These are phyloP conservation scores for Eurystomus gularis DNA, from an alignment of 2,113 vertebrate species.

Conservation along the genomic window DNA sequence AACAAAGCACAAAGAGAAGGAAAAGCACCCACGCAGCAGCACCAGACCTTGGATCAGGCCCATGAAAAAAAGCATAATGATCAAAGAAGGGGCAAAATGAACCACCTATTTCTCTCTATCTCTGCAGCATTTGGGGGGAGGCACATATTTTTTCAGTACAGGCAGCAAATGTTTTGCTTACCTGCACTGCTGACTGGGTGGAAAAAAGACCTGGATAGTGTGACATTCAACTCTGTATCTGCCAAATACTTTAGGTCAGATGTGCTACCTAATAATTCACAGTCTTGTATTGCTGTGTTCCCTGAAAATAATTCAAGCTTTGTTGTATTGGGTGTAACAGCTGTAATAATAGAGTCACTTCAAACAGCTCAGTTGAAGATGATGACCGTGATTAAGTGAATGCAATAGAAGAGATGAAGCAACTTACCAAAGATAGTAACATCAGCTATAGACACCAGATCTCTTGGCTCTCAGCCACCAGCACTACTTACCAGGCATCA, in stretches of 20 bases:
- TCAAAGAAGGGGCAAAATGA: background rate
- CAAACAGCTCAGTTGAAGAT: conserved; percentile 30
- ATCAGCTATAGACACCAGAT: conserved; percentile 21
- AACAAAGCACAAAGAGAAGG: background rate
- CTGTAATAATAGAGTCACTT: conserved; percentile 45
- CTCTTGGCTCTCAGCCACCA: background rate
- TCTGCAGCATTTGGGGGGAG: background rate
- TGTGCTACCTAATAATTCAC: conserved; percentile 3
- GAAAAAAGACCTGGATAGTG: background rate
- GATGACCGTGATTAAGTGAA: conserved; percentile 31
- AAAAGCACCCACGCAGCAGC: background rate
- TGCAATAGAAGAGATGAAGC: background rate
- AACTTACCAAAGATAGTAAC: conserved; percentile 9
- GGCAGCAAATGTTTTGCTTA: background rate
- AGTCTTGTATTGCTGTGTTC: background rate
- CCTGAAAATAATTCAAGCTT: conserved; percentile 37
- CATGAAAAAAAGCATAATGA: background rate
- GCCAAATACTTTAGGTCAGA: background rate
- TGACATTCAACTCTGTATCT: background rate
- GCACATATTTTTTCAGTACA: background rate
- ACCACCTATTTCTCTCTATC: background rate
- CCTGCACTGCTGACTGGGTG: background rate
- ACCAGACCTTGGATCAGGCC: background rate
- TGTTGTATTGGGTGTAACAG: conserved; percentile 19
- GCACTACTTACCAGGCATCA: background rate